Conservation (phyloP, 1,140 invertebrate genomes). For the Tetranychus cinnabarinus region DNA sequence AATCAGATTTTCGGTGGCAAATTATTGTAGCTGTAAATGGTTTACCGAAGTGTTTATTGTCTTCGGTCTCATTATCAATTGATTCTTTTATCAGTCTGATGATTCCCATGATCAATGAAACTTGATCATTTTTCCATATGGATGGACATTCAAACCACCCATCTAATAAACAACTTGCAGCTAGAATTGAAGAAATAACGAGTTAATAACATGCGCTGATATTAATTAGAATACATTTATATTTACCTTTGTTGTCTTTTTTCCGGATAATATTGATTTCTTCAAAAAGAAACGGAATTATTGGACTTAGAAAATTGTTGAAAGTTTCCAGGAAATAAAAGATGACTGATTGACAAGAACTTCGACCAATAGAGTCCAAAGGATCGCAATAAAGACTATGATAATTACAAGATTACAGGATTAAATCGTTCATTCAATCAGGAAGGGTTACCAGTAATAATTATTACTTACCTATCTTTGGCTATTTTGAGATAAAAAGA, state of each 20-base stretch:
- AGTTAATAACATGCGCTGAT: background rate
- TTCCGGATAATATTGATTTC: background rate
- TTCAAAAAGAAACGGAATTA: background rate
- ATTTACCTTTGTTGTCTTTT: background rate
- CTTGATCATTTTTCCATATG: background rate
- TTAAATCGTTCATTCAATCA: background rate
- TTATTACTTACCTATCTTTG: background rate
- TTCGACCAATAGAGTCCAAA: background rate
- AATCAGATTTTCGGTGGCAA: too few relatives aligned
- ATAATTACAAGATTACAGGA: background rate
- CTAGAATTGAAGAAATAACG: background rate
- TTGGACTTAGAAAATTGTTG: background rate
- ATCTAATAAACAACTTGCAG: background rate
- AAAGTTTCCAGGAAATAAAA: background rate
- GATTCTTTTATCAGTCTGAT: background rate
- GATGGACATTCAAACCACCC: background rate
- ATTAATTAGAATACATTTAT: background rate
- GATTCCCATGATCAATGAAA: background rate
- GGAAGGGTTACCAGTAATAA: too few relatives aligned
- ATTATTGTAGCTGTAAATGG: background rate
- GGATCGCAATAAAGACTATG: background rate
- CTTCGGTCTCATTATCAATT: background rate
- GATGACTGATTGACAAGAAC: background rate
- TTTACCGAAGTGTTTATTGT: background rate
- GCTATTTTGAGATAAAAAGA: background rate